These are phyloP conservation scores for Balaeniceps rex DNA, from an alignment of 2,113 vertebrate species.

Conservation along the genomic window DNA sequence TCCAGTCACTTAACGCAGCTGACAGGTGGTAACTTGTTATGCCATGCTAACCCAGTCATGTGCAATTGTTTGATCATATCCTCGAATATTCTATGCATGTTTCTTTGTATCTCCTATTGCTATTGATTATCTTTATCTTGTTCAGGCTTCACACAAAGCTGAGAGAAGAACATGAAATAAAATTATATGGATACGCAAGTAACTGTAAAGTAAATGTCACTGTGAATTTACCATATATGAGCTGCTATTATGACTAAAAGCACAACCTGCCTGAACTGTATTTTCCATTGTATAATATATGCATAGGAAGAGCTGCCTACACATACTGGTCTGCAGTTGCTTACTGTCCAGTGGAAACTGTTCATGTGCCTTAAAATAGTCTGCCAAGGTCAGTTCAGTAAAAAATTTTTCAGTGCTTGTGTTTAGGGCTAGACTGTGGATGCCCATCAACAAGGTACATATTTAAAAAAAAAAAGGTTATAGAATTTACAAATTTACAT, in stretches of 20 bases:
- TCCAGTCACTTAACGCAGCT: neutral
- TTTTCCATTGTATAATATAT: neutral
- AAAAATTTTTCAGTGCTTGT: neutral
- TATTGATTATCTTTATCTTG: neutral
- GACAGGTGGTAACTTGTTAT: neutral
- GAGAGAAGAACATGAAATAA: neutral
- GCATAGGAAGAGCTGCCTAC: neutral
- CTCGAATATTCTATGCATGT: neutral
- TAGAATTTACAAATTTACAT: neutral
- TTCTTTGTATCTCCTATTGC: neutral
- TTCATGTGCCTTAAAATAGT: neutral
- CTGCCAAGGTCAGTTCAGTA: neutral
- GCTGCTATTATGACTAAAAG: neutral
- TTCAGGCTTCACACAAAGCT: neutral
- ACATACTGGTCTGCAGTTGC: neutral
- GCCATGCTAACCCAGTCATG: neutral
- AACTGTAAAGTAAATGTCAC: neutral
- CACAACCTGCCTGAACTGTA: neutral
- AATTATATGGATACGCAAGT: neutral
- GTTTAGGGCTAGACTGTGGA: neutral
- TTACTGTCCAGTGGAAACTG: neutral
- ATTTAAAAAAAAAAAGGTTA: neutral
- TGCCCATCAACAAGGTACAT: neutral
- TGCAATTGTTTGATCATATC: neutral
- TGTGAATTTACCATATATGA: neutral